These are phyloP conservation scores for Cantharis flavilabris DNA, from an alignment of 2,888 invertebrate species.

Conservation along the genomic window DNA sequence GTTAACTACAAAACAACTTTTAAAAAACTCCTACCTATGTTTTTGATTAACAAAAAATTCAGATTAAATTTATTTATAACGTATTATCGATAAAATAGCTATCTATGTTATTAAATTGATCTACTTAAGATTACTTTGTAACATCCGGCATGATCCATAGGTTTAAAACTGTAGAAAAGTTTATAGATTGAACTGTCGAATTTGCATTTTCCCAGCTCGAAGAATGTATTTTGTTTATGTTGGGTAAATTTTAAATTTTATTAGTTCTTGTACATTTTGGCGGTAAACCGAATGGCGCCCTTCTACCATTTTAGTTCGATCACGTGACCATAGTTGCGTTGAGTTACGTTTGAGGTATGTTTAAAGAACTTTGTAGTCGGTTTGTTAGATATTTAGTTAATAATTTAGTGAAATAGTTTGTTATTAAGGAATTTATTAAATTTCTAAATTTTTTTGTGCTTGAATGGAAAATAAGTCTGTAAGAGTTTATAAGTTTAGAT, in stretches of 20 bases:
- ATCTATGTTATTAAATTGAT: neutral
- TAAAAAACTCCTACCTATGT: neutral
- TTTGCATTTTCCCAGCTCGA: neutral
- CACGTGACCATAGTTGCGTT: conserved; percentile 55
- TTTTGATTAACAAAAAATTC: neutral
- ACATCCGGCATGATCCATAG: neutral
- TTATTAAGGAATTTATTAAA: conserved; percentile 9
- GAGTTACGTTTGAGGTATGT: conserved; percentile 47
- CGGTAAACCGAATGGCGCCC: conserved; percentile 23
- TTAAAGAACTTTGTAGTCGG: conserved; percentile 42
- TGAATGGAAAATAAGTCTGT: conserved; percentile 15
- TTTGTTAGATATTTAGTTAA: conserved; percentile 32
- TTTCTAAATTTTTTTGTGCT: conserved; percentile 19
- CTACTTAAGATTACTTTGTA: neutral
- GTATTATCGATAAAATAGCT: neutral
- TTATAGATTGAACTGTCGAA: neutral
- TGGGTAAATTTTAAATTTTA: neutral
- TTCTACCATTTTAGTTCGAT: conserved; percentile 43
- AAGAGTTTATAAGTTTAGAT: conserved; percentile 23
- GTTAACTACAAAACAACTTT: too few relatives aligned
- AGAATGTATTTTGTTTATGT: neutral
- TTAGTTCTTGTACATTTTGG: conserved; percentile 12
- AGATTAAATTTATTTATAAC: neutral
- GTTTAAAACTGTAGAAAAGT: neutral
- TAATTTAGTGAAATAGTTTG: conserved; percentile 13